Conservation (phyloP, 2,888 invertebrate genomes). For the Drosophila anceps region DNA sequence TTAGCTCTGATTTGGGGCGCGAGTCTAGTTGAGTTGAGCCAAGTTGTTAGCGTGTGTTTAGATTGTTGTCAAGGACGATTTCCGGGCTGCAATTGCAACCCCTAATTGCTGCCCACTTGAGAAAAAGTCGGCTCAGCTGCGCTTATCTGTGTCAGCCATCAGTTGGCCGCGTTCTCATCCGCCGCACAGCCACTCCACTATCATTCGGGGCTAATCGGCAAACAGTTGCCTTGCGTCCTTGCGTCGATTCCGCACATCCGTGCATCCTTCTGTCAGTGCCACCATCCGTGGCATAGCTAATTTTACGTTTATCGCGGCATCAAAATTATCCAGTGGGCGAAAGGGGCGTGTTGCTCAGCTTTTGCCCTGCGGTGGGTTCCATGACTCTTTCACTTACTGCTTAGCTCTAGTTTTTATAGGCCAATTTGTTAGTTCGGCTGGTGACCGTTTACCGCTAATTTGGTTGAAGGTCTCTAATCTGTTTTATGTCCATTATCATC, state of each 20-base stretch:
- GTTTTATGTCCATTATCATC: slow-evolving; percentile 34
- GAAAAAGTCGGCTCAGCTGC: slow-evolving; percentile 59
- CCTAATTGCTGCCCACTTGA: slow-evolving; percentile 77
- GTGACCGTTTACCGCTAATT: slow-evolving; percentile 38
- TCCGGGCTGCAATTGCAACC: slow-evolving; percentile 61
- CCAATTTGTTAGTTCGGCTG: slow-evolving; percentile 60
- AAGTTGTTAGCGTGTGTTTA: slow-evolving; percentile 42
- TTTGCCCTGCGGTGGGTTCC: slow-evolving; percentile 49
- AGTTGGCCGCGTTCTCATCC: slow-evolving; percentile 65
- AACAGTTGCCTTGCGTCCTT: slow-evolving; percentile 44
- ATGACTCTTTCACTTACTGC: slow-evolving; percentile 36
- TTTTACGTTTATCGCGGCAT: slow-evolving; percentile 64
- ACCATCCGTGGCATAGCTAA: slow-evolving; percentile 43
- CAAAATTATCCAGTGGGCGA: slow-evolving; percentile 64
- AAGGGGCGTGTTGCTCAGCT: slow-evolving; percentile 65
- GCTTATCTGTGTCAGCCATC: slow-evolving; percentile 70
- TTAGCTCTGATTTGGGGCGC: slow-evolving; percentile 59
- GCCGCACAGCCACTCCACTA: slow-evolving; percentile 41
- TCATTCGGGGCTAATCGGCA: slow-evolving; percentile 52
- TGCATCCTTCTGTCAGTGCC: slow-evolving; percentile 29
- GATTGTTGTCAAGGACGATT: slow-evolving; percentile 60
- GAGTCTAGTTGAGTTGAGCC: slow-evolving; percentile 5
- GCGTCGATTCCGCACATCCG: slow-evolving; percentile 4
- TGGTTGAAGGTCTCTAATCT: slow-evolving; percentile 17
- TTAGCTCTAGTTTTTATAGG: slow-evolving; percentile 45